Base-by-base conservation (phyloP, 2,113 vertebrate species). In the Axis porcinus region DNA sequence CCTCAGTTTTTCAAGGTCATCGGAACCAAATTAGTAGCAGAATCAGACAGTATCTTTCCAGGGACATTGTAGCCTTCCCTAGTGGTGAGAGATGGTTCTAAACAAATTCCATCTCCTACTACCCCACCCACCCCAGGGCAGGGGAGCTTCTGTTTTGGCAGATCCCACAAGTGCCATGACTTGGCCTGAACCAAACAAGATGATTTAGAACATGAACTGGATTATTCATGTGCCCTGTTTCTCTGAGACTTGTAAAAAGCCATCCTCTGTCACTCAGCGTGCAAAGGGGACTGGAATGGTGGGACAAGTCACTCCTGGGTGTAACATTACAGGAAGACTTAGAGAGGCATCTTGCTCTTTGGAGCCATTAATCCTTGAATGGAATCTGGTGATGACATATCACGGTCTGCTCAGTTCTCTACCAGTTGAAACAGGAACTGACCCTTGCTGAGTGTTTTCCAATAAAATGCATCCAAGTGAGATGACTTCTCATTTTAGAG, bases 291-390 rank as follows among this genome's bases (percentile, higher is more conserved):
- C 79, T 97, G 97, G 97, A 98, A 97, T 96, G 91, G 87, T 97
- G 95, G 81, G 96, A 96, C 62, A 40, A 97, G 98, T 98, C 94
- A 96, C 91, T 88, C 55, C 98, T 97, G 95, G 94, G 98, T 98
- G 98, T 99, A 98, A 94, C 58, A 54, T 99, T 98, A 99, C 98
- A 98, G 97, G 96, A 96, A 98, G 98, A 98, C 97, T 99, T 98
- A 98, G 70, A 97, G 95, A 98, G 98, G 97, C 89, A 97, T 89
- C 95, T 33, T 6, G 92, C 98, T 89, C 96, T 98, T 98, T 97
- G 96, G 97, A 98, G 94, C 60, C 98, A 98, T 98, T 99, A 98
- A 98, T 98, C 98, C 98, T 98, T 93, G 95, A 94, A 96, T 95
- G 91, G 88, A 95, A 57, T 96, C 97, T 98, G 84, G 98, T 98